Evolutionary conservation across 2,888 invertebrate genomes (phyloP).

Genomic region (Meiosimyza decipiens): DNA sequence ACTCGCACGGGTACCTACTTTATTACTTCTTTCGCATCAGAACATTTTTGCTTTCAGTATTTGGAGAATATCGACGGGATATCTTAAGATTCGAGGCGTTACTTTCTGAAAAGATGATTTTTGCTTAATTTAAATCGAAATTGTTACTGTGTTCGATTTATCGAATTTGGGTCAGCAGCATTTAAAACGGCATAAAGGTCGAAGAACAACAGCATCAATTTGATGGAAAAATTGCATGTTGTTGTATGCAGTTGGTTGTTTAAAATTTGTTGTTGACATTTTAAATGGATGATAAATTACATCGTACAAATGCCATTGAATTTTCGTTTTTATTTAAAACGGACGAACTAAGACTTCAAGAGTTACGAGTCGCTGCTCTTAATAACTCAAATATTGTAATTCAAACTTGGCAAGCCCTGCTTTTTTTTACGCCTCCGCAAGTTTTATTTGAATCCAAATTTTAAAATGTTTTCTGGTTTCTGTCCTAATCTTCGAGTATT

Average conservation of each 20-base stretch:
- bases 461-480: no score
- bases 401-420: no score
- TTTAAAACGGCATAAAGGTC: background rate
- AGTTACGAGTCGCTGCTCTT: no score
- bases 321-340: no score
- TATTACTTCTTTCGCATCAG: no score
- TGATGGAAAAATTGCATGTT: conserved; percentile 2
- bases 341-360: no score
- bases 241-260: background rate
- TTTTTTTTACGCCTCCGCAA: no score
- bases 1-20: background rate
- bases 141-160: conserved; percentile 1
- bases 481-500: background rate
- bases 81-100: conserved; percentile 18
- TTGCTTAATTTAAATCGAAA: conserved; percentile 26
- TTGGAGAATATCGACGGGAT: conserved; percentile 7
- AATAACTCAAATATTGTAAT: no score
- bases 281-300: background rate
- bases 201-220: background rate
- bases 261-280: background rate
- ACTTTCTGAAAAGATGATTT: background rate
- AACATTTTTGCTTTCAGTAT: conserved; percentile 3
- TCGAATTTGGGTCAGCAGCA: conserved; percentile 25
- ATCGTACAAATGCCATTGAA: no score
- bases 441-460: no score